Conservation (phyloP, 2,888 invertebrate species). For the Tupiocoris notatus region DNA sequence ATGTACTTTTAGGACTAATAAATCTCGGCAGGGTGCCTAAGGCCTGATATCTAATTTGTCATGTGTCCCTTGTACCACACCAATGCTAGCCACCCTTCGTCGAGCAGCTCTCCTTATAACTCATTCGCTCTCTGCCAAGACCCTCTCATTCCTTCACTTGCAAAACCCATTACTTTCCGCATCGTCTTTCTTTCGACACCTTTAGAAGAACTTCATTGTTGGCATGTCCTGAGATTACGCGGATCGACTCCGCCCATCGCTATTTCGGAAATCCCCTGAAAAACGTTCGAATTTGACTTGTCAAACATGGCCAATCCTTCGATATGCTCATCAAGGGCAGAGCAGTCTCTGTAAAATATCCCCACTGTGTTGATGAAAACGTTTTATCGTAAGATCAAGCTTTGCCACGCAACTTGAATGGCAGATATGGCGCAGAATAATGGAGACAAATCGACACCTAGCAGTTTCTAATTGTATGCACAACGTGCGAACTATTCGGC, state of each 20-base stretch:
- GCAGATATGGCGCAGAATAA: not conserved
- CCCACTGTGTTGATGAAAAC: too few species aligned
- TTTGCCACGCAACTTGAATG: too few species aligned
- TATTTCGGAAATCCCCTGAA: not conserved
- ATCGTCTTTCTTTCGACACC: not conserved
- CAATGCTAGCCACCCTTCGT: not conserved
- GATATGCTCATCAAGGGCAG: too few species aligned
- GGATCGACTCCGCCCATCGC: not conserved
- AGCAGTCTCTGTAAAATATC: too few species aligned
- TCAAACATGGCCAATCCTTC: too few species aligned
- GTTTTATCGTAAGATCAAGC: not conserved
- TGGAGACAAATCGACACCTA: not conserved
- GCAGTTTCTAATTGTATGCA: not conserved
- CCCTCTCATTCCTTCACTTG: not conserved
- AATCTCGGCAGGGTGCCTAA: not conserved
- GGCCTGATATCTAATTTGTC: not conserved
- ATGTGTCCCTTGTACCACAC: not conserved
- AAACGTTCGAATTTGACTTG: too few species aligned
- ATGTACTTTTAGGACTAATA: constrained; percentile 19
- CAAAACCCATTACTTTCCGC: not conserved
- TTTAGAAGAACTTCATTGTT: not conserved
- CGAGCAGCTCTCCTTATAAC: not conserved
- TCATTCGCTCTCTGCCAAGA: not conserved
- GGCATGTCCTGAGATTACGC: not conserved
- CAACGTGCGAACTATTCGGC: not conserved